Evolutionary conservation across 1,140 invertebrate species (phyloP).

Genomic region (Magallana gigas): DNA sequence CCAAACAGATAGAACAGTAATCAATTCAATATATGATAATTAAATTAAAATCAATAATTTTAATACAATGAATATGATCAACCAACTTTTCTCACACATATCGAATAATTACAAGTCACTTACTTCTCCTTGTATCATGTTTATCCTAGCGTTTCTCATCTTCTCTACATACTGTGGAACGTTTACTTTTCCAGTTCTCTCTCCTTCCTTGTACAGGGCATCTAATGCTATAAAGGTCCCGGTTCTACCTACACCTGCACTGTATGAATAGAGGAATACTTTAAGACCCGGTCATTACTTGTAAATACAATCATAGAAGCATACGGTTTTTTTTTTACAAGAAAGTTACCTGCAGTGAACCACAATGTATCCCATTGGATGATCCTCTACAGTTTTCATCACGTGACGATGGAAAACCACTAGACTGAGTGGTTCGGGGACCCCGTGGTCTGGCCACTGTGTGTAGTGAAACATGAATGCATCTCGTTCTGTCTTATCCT

Average conservation of each 20-base stretch:
- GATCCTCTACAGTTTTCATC: not conserved
- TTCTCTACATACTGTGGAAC: not conserved
- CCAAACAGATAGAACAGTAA: too few relatives aligned
- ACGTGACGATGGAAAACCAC: constrained; percentile 39
- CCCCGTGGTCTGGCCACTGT: constrained; percentile 42
- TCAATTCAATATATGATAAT: too few relatives aligned
- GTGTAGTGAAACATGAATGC: constrained; percentile 40
- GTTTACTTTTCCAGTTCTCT: not conserved
- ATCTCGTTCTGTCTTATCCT: not conserved
- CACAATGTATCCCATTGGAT: not conserved
- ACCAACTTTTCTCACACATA: too few relatives aligned
- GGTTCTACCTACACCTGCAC: not conserved
- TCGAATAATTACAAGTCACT: too few relatives aligned
- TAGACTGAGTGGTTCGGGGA: constrained; percentile 14
- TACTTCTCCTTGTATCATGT: constrained; percentile 6
- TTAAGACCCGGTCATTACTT: too few relatives aligned
- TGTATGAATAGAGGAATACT: not conserved
- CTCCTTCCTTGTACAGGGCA: not conserved
- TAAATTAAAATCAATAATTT: too few relatives aligned
- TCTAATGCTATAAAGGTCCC: not conserved
- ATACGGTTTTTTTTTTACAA: too few relatives aligned
- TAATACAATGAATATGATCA: too few relatives aligned
- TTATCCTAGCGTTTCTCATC: not conserved
- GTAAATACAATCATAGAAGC: too few relatives aligned
- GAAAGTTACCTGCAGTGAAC: constrained; percentile 41